phyloP scores from a whole-genome alignment of 2,113 vertebrate genomes.

The Rostratula benghalensis region DNA sequence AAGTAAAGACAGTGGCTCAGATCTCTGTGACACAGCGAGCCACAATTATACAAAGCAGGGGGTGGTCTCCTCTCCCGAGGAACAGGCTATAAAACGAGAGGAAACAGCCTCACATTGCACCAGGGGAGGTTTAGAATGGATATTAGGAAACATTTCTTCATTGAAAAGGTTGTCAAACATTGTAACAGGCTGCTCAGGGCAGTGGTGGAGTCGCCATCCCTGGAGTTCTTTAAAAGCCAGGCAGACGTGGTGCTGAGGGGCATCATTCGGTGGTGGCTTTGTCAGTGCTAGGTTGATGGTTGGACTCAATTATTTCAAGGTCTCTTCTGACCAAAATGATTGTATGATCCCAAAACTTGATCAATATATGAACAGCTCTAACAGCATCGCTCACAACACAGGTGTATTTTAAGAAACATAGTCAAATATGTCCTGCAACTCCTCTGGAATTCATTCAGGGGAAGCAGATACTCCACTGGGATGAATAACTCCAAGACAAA shows the following conservation, averaged over 20 bases:
- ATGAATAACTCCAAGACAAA: not conserved
- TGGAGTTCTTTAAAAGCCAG: not conserved
- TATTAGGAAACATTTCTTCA: not conserved
- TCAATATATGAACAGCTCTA: not conserved
- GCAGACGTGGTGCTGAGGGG: not conserved
- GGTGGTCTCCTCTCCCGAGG: not conserved
- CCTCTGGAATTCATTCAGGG: not conserved
- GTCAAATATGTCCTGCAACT: not conserved
- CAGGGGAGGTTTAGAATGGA: not conserved
- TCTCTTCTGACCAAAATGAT: not conserved
- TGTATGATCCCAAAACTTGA: not conserved
- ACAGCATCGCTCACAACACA: not conserved
- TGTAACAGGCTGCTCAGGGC: not conserved
- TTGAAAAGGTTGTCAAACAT: not conserved
- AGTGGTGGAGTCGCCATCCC: not conserved
- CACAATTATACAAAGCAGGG: not conserved
- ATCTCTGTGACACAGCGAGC: rapidly evolving
- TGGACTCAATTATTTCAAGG: not conserved
- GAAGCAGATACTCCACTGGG: not conserved
- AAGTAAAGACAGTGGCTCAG: not conserved
- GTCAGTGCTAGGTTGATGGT: not conserved
- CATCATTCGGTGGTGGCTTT: not conserved
- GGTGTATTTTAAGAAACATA: not conserved
- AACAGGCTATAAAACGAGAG: not conserved
- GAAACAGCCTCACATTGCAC: not conserved